A percentile compares a stretch with the other conserved stretches of the same genome.
Evolutionary conservation across 2,113 vertebrate species (phyloP).

Genomic region (Lates calcarifer): DNA sequence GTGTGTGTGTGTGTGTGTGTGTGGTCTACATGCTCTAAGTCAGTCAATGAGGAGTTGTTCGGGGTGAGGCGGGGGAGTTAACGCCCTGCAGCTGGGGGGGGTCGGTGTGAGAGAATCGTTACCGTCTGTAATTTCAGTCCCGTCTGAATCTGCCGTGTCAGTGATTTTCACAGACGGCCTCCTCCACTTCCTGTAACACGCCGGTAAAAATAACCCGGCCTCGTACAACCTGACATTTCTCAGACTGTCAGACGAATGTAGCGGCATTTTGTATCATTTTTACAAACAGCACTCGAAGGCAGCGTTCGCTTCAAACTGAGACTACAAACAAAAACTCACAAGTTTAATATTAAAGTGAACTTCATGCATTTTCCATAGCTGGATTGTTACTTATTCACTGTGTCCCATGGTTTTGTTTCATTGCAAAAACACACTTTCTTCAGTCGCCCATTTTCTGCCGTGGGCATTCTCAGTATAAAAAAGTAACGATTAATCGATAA

Average conservation of each 20-base stretch:
- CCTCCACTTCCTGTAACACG: not conserved
- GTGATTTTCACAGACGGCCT: slow-evolving; percentile 33
- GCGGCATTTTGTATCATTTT: not conserved
- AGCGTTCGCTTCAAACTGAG: not conserved
- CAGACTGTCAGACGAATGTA: not conserved
- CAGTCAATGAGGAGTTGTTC: not conserved
- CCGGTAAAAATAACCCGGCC: not conserved
- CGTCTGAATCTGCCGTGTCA: slow-evolving; percentile 39
- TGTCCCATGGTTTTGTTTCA: too few species aligned
- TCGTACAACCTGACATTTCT: not conserved
- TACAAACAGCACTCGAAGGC: not conserved
- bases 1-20: slow-evolving; percentile 12
- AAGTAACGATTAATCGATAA: too few species aligned
- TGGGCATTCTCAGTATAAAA: too few species aligned
- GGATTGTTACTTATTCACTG: too few species aligned
- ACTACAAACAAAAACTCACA: too few species aligned
- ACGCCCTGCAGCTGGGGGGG: not conserved
- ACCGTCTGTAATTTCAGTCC: slow-evolving; percentile 71
- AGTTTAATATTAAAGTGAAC: too few species aligned
- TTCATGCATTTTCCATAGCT: too few species aligned
- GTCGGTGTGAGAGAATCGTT: slow-evolving; percentile 7
- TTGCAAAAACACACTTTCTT: too few species aligned
- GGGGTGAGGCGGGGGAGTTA: not conserved
- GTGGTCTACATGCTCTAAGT: not conserved
- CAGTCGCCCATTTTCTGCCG: too few species aligned